Percentiles rank a stretch among this genome's conserved stretches.
Evolutionary conservation across 2,113 vertebrate species (phyloP).

Genomic region (Nestor notabilis): DNA sequence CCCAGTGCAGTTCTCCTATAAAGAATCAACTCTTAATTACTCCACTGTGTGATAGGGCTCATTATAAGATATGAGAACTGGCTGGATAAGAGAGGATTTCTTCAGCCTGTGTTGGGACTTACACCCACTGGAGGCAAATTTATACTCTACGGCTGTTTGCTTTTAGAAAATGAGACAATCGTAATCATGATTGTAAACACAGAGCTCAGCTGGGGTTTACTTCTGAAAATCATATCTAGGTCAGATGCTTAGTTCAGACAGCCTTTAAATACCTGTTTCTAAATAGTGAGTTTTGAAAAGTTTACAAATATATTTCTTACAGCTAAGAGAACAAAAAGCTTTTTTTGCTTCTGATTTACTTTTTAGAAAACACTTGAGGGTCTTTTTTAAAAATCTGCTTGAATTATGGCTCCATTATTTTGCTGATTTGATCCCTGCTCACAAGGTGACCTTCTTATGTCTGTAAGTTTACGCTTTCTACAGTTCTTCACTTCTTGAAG

Average conservation of each 20-base stretch:
- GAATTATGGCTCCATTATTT: not conserved
- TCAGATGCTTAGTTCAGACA: slow-evolving; percentile 44
- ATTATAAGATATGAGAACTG: slow-evolving; percentile 57
- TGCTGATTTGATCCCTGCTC: not conserved
- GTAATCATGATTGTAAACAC: slow-evolving; percentile 54
- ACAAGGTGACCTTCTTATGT: not conserved
- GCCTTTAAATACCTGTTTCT: slow-evolving; percentile 1
- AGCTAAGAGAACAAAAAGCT: not conserved
- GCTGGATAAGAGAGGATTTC: slow-evolving; percentile 50
- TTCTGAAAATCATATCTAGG: slow-evolving; percentile 68
- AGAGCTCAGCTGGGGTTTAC: slow-evolving; percentile 50
- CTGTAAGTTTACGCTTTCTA: not conserved
- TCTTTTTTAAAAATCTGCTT: not conserved
- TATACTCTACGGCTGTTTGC: slow-evolving; percentile 45
- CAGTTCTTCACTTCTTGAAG: not conserved
- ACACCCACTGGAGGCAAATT: slow-evolving; percentile 8
- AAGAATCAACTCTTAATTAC: slow-evolving; percentile 49
- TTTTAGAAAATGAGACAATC: slow-evolving; percentile 52
- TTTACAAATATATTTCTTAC: not conserved
- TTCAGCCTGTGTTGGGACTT: slow-evolving; percentile 15
- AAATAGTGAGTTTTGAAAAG: not conserved
- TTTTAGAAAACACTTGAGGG: not conserved
- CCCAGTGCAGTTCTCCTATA: not conserved
- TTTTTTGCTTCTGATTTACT: not conserved
- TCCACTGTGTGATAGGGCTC: slow-evolving; percentile 23